Percentiles rank a stretch among this genome's conserved stretches.
These are phyloP conservation scores for Poecilia wingei DNA, from an alignment of 2,797 vertebrate genomes.

Conservation along the genomic window DNA sequence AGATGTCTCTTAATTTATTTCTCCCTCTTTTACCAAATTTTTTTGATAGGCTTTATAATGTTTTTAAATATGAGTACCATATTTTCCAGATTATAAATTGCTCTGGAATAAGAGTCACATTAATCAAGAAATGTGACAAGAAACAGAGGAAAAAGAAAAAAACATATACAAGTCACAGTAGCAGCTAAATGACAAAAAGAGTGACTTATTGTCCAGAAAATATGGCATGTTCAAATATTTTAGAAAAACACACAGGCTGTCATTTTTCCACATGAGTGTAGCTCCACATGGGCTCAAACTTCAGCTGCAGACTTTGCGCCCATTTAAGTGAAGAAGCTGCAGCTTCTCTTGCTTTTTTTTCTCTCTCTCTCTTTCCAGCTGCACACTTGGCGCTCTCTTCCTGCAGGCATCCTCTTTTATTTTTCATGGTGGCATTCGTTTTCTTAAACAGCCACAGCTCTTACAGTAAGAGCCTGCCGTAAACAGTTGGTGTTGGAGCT, in stretches of 20 bases:
- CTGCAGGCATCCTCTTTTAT: conserved; percentile 46
- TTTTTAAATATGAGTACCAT: neutral
- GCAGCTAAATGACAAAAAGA: neutral
- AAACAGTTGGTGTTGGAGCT: conserved; percentile 49
- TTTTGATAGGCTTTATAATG: neutral
- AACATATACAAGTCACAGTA: neutral
- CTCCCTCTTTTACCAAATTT: neutral
- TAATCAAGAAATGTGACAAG: neutral
- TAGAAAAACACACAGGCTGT: neutral
- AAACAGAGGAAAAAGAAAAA: neutral
- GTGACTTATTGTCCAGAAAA: neutral
- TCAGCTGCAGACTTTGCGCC: conserved; percentile 8
- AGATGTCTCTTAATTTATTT: neutral
- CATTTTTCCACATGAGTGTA: neutral
- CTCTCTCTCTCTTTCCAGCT: conserved; percentile 20
- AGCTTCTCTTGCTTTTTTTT: conserved; percentile 11
- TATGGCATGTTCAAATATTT: neutral
- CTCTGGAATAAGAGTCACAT: neutral
- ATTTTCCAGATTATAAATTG: neutral
- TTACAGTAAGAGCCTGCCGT: conserved; percentile 34
- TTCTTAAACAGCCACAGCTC: conserved; percentile 36
- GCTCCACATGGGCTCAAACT: neutral
- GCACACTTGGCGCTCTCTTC: conserved; percentile 43
- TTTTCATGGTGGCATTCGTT: conserved; percentile 32
- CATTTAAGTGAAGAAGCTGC: neutral